Conservation (phyloP, 2,888 invertebrate genomes). For the Drosophila siamana region DNA sequence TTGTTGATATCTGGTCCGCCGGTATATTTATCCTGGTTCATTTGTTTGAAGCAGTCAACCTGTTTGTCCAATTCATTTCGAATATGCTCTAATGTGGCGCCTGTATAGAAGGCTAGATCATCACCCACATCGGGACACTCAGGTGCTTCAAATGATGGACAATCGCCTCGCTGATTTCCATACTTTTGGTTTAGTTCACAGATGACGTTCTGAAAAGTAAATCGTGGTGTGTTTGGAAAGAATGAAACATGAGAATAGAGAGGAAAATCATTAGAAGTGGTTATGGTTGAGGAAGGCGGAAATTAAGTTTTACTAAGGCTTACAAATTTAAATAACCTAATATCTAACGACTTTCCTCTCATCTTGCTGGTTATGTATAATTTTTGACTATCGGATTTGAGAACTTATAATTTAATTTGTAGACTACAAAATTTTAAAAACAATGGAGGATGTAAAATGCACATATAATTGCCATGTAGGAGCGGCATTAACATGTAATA, state of each 20-base stretch:
- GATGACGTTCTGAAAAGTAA: slow-evolving; percentile 63
- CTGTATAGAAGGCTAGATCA: slow-evolving; percentile 79
- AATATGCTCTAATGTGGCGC: slow-evolving; percentile 79
- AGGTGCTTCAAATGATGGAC: slow-evolving; percentile 61
- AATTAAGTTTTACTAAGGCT: slow-evolving; percentile 16
- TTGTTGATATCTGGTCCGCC: slow-evolving; percentile 39
- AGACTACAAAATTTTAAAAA: slow-evolving; percentile 44
- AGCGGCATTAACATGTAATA: slow-evolving; percentile 44
- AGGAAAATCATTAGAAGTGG: slow-evolving; percentile 62
- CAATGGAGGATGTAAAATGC: slow-evolving; percentile 6
- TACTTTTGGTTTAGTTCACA: slow-evolving; percentile 64
- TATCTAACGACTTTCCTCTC: slow-evolving; percentile 61
- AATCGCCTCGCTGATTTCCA: slow-evolving; percentile 48
- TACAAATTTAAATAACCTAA: slow-evolving; percentile 32
- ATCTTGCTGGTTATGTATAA: not conserved
- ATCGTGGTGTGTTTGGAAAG: not conserved
- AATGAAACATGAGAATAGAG: slow-evolving; percentile 43
- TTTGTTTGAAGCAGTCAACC: slow-evolving; percentile 53
- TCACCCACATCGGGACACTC: slow-evolving; percentile 68
- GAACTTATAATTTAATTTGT: slow-evolving; percentile 49
- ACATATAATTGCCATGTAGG: not conserved
- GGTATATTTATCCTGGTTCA: slow-evolving; percentile 32
- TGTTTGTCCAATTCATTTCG: slow-evolving; percentile 75
- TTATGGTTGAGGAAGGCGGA: slow-evolving; percentile 44
- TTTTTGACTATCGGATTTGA: slow-evolving; percentile 12